These are phyloP conservation scores for Malurus alboscapulatus DNA, from an alignment of 2,113 vertebrate genomes.

Conservation along the genomic window DNA sequence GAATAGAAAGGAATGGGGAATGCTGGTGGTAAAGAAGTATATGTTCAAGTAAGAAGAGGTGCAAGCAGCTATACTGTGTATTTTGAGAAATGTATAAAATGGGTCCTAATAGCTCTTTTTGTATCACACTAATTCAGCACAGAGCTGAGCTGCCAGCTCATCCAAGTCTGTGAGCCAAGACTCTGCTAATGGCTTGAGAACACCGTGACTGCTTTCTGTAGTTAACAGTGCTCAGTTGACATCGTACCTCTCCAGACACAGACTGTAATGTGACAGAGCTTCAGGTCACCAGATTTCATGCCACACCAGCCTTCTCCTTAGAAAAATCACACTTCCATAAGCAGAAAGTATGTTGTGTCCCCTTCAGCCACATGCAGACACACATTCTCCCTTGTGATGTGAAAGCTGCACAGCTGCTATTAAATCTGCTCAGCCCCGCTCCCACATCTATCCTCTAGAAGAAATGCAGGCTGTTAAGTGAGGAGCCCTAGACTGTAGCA, in stretches of 20 bases:
- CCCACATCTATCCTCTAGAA: background rate
- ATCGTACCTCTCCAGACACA: background rate
- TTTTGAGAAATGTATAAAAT: background rate
- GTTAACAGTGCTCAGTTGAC: background rate
- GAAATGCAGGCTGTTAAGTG: background rate
- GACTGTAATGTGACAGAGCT: background rate
- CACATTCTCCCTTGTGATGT: rapidly evolving
- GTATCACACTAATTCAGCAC: background rate
- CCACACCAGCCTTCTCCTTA: background rate
- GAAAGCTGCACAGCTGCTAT: background rate
- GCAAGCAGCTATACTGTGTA: background rate
- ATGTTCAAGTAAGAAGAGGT: background rate
- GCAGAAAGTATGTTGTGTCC: background rate
- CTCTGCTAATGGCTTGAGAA: background rate
- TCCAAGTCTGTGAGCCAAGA: background rate
- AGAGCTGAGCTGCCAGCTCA: background rate
- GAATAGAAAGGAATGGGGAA: background rate
- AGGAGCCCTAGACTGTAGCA: background rate
- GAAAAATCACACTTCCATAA: background rate
- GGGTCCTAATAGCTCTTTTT: background rate
- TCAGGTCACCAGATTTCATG: background rate
- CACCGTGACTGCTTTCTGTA: background rate
- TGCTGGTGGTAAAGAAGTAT: background rate
- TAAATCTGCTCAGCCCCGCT: background rate
- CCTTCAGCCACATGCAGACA: background rate